Evolutionary conservation across 1,140 invertebrate species (phyloP).

Genomic region (Aphelenchoides fujianensis): DNA sequence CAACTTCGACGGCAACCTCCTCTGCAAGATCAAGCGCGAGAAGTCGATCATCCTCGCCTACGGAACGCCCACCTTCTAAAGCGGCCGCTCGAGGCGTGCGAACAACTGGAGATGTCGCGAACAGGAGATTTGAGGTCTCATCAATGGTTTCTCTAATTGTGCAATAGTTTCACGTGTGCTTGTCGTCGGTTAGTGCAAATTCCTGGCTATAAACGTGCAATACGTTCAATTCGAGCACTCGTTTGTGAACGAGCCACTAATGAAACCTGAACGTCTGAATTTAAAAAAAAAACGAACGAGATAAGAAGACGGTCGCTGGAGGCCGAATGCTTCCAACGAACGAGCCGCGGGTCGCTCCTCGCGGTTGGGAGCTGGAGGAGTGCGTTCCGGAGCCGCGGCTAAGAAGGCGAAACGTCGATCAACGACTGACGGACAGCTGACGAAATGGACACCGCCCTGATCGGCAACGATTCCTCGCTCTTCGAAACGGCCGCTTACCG

Average conservation of each 20-base stretch:
- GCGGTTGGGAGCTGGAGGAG: not conserved
- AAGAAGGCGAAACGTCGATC: not conserved
- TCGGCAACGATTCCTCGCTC: not conserved
- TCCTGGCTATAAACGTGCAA: too few species aligned
- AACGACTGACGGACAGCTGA: not conserved
- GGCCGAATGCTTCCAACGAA: not conserved
- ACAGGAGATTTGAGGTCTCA: not conserved
- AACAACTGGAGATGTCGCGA: not conserved
- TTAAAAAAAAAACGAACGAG: too few species aligned
- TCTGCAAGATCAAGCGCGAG: conserved; percentile 33
- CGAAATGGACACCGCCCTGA: not conserved
- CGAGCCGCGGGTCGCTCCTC: not conserved
- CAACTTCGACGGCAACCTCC: conserved; percentile 17
- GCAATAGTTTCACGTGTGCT: not conserved
- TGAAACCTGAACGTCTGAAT: too few species aligned
- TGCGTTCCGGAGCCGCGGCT: not conserved
- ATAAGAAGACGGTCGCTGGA: not conserved
- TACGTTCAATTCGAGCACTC: too few species aligned
- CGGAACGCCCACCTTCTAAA: conserved; percentile 8
- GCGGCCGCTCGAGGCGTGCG: too few species aligned
- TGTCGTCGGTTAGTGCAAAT: too few species aligned
- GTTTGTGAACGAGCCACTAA: too few species aligned
- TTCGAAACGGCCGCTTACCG: not conserved
- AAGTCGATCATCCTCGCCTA: conserved; percentile 3
- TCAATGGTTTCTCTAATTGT: not conserved